A percentile compares a stretch with the other conserved stretches of the same genome.
phyloP scores from a whole-genome alignment of 2,797 vertebrate genomes.

The Etheostoma perlongum region DNA sequence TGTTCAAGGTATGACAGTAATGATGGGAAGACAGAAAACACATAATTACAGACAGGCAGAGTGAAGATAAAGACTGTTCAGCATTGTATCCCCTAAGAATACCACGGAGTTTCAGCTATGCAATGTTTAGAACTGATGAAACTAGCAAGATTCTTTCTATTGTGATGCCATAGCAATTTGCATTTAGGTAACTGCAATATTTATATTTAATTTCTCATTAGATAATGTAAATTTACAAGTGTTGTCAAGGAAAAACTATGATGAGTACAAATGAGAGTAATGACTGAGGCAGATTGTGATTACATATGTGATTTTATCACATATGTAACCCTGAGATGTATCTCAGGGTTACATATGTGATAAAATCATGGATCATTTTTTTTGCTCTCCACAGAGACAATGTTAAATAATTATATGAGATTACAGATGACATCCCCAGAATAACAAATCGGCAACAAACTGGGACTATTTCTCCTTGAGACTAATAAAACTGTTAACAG shows the following conservation, averaged over 20 bases:
- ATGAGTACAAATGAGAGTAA: background rate
- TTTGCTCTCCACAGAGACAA: background rate
- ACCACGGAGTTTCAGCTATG: background rate
- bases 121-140: background rate
- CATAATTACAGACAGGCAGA: conserved; percentile 5
- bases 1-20: background rate
- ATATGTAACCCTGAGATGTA: too few species aligned
- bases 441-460: background rate
- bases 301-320: too few species aligned
- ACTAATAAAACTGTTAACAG: background rate
- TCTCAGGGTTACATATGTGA: too few species aligned
- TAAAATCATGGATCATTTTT: background rate
- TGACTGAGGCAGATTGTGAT: background rate
- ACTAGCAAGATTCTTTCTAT: background rate
- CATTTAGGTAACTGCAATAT: background rate
- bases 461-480: background rate
- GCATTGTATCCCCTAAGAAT: background rate
- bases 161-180: conserved; percentile 41
- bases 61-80: background rate
- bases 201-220: background rate
- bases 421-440: background rate
- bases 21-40: conserved; percentile 10
- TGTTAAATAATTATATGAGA: background rate
- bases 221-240: background rate
- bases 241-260: background rate